Percentiles rank a stretch among this genome's conserved stretches.
phyloP scores from a whole-genome alignment of 1,140 invertebrate genomes.

The Triops cancriformis region DNA sequence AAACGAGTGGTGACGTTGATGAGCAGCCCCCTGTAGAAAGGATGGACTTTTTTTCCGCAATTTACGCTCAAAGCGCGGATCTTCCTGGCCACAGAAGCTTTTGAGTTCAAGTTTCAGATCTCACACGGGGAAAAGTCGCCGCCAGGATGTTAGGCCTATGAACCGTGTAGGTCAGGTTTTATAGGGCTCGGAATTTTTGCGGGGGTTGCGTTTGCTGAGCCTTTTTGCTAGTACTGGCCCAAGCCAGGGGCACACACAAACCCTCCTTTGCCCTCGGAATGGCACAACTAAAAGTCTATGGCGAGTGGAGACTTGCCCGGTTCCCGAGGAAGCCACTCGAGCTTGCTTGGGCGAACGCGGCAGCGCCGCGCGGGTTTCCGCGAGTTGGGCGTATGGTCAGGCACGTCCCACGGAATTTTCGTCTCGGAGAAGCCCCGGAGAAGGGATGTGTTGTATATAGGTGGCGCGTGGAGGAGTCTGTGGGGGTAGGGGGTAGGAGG shows the following conservation, averaged over 20 bases:
- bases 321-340: not conserved
- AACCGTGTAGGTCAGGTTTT: not conserved
- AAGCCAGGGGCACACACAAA: not conserved
- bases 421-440: not conserved
- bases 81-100: not conserved
- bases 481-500: not conserved
- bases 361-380: slow-evolving; percentile 3
- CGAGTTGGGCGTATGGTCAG: not conserved
- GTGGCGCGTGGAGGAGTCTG: not conserved
- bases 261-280: slow-evolving; percentile 12
- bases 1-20: not conserved
- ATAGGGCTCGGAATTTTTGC: not conserved
- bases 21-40: not conserved
- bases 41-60: not conserved
- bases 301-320: not conserved
- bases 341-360: not conserved
- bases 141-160: slow-evolving; percentile 3
- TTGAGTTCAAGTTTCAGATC: not conserved
- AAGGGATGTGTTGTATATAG: not conserved
- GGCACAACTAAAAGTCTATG: slow-evolving; percentile 13
- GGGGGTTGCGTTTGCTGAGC: not conserved
- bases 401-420: slow-evolving; percentile 8
- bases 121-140: not conserved
- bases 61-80: too few species aligned
- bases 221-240: not conserved